Evolutionary conservation across 2,888 invertebrate species (phyloP).

Genomic region (Lissocephala sabroskyi): DNA sequence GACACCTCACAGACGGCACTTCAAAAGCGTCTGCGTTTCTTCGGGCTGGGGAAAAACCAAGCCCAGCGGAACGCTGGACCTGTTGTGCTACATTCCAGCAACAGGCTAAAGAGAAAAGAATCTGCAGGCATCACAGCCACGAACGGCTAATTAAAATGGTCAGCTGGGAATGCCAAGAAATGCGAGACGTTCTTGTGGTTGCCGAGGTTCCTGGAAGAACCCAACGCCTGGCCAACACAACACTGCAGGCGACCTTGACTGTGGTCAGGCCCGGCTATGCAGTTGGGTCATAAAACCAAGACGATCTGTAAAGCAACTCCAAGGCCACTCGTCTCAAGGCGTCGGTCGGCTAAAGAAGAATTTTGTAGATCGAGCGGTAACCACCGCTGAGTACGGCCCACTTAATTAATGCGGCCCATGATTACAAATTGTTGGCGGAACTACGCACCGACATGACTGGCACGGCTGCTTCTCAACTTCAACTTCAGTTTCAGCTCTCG

Average conservation of each 20-base stretch:
- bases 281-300: too few species aligned
- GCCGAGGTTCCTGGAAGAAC: too few species aligned
- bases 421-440: conserved; percentile 17
- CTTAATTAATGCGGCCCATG: conserved; percentile 1
- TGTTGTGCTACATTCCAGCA: conserved; percentile 30
- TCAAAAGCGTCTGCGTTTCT: too few species aligned
- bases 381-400: background rate
- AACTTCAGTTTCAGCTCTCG: background rate
- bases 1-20: too few species aligned
- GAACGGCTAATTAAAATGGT: too few species aligned
- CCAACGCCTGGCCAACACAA: too few species aligned
- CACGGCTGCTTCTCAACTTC: background rate
- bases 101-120: conserved; percentile 22
- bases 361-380: background rate
- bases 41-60: too few species aligned
- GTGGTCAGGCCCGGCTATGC: conserved; percentile 34
- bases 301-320: conserved; percentile 8
- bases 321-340: conserved; percentile 22
- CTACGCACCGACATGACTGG: conserved; percentile 7
- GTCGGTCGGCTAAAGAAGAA: conserved; percentile 10
- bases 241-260: conserved; percentile 38
- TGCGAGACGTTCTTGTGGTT: too few species aligned
- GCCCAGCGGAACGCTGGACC: too few species aligned
- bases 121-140: background rate
- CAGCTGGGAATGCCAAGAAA: too few species aligned